These are phyloP conservation scores for Ornithorhynchus anatinus DNA, from an alignment of 2,113 vertebrate genomes.

Conservation along the genomic window DNA sequence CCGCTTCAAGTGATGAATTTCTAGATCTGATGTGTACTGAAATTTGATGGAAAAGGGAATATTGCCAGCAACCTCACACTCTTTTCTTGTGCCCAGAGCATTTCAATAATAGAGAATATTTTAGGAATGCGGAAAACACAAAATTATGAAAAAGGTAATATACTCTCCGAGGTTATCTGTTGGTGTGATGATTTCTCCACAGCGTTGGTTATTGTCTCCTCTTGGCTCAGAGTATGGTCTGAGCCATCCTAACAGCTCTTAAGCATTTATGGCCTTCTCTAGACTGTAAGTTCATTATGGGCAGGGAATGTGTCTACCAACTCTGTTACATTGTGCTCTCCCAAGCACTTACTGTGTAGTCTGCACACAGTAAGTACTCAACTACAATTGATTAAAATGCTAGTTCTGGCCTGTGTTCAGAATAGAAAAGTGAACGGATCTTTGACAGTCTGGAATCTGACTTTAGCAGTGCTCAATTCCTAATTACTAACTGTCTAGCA, in stretches of 20 bases:
- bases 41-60: rapidly evolving
- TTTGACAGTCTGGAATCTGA: slow-evolving; percentile 59
- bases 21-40: rapidly evolving
- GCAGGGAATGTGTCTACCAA: no score
- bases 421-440: neutral
- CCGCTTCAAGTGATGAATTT: rapidly evolving
- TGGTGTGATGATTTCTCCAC: neutral
- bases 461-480: slow-evolving; percentile 50
- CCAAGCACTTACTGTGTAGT: no score
- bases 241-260: slow-evolving; percentile 3
- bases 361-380: no score
- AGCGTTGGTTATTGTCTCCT: neutral
- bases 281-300: no score
- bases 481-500: neutral
- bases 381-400: no score
- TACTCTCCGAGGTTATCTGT: neutral
- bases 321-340: no score
- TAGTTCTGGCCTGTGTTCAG: slow-evolving; percentile 19
- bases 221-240: neutral
- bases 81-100: neutral
- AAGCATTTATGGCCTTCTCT: neutral
- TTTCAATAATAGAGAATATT: slow-evolving; percentile 4
- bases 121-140: rapidly evolving
- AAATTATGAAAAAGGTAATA: neutral
- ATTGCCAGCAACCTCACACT: rapidly evolving